Percentiles rank a stretch among this genome's conserved stretches.
phyloP scores from a whole-genome alignment of 2,888 invertebrate genomes.

The Altica lythri region DNA sequence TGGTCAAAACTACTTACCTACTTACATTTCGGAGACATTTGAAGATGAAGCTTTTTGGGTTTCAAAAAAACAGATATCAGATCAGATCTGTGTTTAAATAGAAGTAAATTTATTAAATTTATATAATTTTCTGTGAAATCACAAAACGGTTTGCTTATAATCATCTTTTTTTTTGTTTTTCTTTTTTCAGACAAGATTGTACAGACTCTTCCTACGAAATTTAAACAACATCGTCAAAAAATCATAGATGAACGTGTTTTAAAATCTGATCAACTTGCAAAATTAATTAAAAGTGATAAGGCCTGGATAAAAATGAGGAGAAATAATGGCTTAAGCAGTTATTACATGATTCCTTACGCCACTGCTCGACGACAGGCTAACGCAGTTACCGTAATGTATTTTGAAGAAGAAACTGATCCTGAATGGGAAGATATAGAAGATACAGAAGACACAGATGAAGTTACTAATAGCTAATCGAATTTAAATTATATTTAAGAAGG shows the following conservation, averaged over 20 bases:
- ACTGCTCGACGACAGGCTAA: neutral
- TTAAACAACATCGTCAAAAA: neutral
- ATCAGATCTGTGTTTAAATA: too few species aligned
- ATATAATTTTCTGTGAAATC: too few species aligned
- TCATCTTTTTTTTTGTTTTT: neutral
- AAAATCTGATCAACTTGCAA: too few species aligned
- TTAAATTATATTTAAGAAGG: neutral
- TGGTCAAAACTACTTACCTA: too few species aligned
- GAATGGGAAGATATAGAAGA: neutral
- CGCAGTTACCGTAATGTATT: neutral
- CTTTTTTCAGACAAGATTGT: neutral
- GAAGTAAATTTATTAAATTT: too few species aligned
- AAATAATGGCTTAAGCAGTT: neutral
- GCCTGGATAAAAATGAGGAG: slow-evolving; percentile 3
- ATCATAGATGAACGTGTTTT: neutral
- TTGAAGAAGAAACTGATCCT: slow-evolving; percentile 2
- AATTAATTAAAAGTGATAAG: neutral
- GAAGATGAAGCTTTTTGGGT: too few species aligned
- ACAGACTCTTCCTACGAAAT: neutral
- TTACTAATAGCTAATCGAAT: too few species aligned
- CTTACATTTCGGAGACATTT: neutral
- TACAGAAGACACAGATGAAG: too few species aligned
- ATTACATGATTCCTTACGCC: neutral
- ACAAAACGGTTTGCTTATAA: too few species aligned
- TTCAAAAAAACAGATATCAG: too few species aligned